Evolutionary conservation across 2,888 invertebrate species (phyloP), one percentile per base, ranked within the genome.

Genomic region (Crematogaster levior): DNA sequence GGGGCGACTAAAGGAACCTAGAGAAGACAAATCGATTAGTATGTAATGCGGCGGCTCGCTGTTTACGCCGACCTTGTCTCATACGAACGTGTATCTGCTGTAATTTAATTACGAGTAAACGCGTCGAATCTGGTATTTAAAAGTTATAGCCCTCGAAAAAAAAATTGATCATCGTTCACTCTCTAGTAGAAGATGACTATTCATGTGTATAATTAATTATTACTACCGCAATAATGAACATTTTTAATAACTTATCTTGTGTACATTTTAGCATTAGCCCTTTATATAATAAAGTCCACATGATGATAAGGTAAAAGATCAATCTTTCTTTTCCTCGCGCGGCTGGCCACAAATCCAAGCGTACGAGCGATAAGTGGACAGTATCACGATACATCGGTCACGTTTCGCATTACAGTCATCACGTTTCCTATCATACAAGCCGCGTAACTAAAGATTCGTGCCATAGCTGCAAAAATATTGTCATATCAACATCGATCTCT

Each of bases 251-350:
- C 92, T 92, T 93, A 92, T 91, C 92, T 92, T 93, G 93, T 93
- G 93, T 93, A 93, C 92, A 93, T 93, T 93, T 90, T 93, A 93
- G 92, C 91, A 90, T 92, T 93, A 93, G 93, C 90, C 92, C 93
- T 93, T 93, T 93, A 93, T 93, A 93, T 92, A 93, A 93, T 93
- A 93, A 93, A 93, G 91, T 93, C 91, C 91, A 93, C 91, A 89
- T 92, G 91, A 93, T 90, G 92, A 92, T 90, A 89, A 91, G 75
- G 58, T 70, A 82, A 81, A 56, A 63, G 18, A 34, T 40, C 37
- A 53, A 58, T 77, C 21, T 82, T 53, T 80, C 66, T 81, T 87
- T 68, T 77, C 75, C 77, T 81, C 65, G 37, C 53, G 48, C 61
- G 61, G 6, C 12, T 34, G 30, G 37, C n/a, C 63, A 18, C 15